A percentile compares a stretch with the other conserved stretches of the same genome.
Conservation (phyloP, 2,888 invertebrate species). For the Heliconius hortense region DNA sequence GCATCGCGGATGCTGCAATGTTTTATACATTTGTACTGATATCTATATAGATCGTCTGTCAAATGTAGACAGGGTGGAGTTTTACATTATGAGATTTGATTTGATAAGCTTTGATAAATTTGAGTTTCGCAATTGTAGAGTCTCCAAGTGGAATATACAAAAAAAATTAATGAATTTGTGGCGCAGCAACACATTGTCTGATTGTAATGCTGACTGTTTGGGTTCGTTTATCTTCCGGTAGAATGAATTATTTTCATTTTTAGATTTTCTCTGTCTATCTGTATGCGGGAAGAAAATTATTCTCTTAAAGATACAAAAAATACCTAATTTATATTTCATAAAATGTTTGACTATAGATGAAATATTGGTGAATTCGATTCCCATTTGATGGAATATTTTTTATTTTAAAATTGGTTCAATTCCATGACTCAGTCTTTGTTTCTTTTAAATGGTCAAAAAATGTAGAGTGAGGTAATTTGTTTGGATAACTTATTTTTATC, state of each 20-base stretch:
- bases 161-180: background rate
- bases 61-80: background rate
- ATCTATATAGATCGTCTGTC: constrained; percentile 13
- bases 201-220: background rate
- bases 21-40: constrained; percentile 30
- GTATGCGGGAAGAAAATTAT: background rate
- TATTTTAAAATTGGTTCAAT: too few species aligned
- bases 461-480: too few species aligned
- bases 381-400: too few species aligned
- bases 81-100: background rate
- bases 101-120: too few species aligned
- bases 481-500: too few species aligned
- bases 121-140: too few species aligned
- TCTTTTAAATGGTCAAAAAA: too few species aligned
- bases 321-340: too few species aligned
- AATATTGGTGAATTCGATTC: too few species aligned
- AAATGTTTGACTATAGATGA: too few species aligned
- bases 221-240: background rate
- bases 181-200: background rate
- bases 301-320: background rate
- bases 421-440: too few species aligned
- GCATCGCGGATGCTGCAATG: constrained; percentile 36
- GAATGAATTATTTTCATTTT: background rate
- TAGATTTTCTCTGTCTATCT: background rate
- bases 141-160: background rate